Base-by-base conservation (phyloP, 2,797 vertebrate genomes). In the Myotis pilosus region DNA sequence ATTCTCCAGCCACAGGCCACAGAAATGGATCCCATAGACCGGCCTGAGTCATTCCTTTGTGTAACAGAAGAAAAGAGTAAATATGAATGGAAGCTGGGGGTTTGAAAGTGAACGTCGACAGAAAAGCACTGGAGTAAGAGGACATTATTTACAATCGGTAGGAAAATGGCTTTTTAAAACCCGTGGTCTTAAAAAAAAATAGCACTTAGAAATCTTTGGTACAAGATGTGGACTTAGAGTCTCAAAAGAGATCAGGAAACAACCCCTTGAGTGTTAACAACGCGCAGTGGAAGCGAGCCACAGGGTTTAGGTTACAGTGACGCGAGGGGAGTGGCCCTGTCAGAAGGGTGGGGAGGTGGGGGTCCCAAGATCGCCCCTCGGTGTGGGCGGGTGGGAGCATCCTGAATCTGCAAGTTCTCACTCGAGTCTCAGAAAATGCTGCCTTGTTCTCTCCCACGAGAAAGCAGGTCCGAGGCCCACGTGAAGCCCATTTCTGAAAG, bases 11-110 rank as follows among this genome's bases (percentile, higher is more conserved):
- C 96, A 66, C 22, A 49, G 94, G 72, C 93, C 79, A 95, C 55
- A 95, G 47, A 86, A 94, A 78, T 25, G 4, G 41, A 84, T 95
- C 89, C 89, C 92, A 57, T 41, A 89, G 66, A 8, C 6, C 60
- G 95, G 47, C 87, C 79, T 74, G 93, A 88, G 79, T 64, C 94
- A 96, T 93, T 94, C 92, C 60, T 89, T 92, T 69, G 60, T 82
- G 95, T 79, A 80, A 79, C 10, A 96, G 96, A 97, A 98, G 93
- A 97, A 97, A 94, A 96, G 95, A 97, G 57, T 89, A 97, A 95
- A 97, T 87, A 94, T 44, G 93, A 92, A 66, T 75, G 74, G 72
- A 95, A 93, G 92, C 80, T 1, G 17, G 71, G 92, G 81, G 96
- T 97, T 96, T 94, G 96, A 97, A 97, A 98, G 60, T 30, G 97